Evolutionary conservation across 2,113 vertebrate species (phyloP), one percentile per base, ranked within the genome.

Genomic region (Vicugna pacos): DNA sequence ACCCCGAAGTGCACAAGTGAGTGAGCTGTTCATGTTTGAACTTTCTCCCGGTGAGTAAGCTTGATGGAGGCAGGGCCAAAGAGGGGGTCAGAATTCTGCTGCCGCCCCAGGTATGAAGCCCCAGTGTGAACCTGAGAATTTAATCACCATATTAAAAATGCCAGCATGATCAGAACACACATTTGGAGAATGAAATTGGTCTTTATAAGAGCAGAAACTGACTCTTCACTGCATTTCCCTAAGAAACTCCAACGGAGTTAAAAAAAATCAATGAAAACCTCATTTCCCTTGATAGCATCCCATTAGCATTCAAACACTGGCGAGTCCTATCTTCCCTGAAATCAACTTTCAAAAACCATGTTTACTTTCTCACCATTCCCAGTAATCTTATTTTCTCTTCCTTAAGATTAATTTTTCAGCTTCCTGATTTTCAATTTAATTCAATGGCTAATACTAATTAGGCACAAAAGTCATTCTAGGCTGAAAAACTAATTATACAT

Each of bases 361-460:
- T 73, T 91, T 65, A 62, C 24, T 89, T 89, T 80, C 46, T 81
- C 46, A 65, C 56, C 28, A 50, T 85, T 93, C 30, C 20, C 38
- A 75, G 50, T 2, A 32, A 30, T 19, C 69, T 69, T 70, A 32
- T 28, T 89, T 79, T 72, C 65, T 86, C 70, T 83, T 70, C 62
- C 38, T 52, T 76, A 26, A 72, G 65, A 92, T 62, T 19, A 93
- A 70, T 3, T 77, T 73, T 91, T 67, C 73, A 62, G 58, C 56
- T 92, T 96, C 48, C 75, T 60, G 82, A 30, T 85, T 96, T 97
- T 91, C 67, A 90, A 16, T 52, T 83, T 87, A 76, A 91, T 75
- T 90, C 70, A 56, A n/a, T 67, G 75, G 26, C 56, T 30, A 81
- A 85, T 10, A 64, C 14, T 62, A 86, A 82, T 8, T 32, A 69